Base-by-base conservation (phyloP, 2,888 invertebrate genomes). In the Chesias legatella region DNA sequence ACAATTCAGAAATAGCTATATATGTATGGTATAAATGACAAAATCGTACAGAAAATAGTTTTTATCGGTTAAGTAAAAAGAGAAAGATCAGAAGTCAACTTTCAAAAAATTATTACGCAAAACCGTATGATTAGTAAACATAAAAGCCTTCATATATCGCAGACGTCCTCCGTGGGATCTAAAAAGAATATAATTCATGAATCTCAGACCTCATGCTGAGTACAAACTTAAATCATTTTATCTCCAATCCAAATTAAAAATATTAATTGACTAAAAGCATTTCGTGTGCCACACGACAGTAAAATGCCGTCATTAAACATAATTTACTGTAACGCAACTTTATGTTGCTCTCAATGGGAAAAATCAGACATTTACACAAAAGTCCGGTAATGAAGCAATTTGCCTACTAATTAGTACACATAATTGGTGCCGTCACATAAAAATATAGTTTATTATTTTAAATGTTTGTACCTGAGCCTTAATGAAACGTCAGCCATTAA, bases 241-340 rank as follows among this genome's bases (percentile, higher is more conserved):
- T 51, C 32, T 49, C 43, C 43, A 53, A 48, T 50, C 48, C 33
- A 51, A 49, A 54, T 49, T 49, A 53, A 54, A 53, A 43, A 49
- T 48, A 48, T 48, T 58, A 62, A 60, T 60, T 54, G 53, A 45
- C 48, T 49, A 45, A 50, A 46, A 51, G 33, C 44, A 25, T 36
- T 29, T 45, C 34, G 55, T 51, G 52, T 51, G 43, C 43, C 39
- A 41, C 30, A 52, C 45, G 53, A 56, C 52, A 53, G 49, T 51
- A 54, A 55, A 56, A 48, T 49, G 40, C 41, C 45, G 29, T 32
- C 48, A 46, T 51, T 46, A 53, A 51, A 51, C 50, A 43, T 44
- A 50, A 52, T 52, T 50, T 52, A 55, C 42, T 40, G 39, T 44
- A 42, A 43, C 47, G 42, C 43, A 43, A 24, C 35, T 44, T 44